Evolutionary conservation across 1,140 invertebrate genomes (phyloP), one percentile per base, ranked within the genome.

Genomic region (Pollicipes pollicipes): DNA sequence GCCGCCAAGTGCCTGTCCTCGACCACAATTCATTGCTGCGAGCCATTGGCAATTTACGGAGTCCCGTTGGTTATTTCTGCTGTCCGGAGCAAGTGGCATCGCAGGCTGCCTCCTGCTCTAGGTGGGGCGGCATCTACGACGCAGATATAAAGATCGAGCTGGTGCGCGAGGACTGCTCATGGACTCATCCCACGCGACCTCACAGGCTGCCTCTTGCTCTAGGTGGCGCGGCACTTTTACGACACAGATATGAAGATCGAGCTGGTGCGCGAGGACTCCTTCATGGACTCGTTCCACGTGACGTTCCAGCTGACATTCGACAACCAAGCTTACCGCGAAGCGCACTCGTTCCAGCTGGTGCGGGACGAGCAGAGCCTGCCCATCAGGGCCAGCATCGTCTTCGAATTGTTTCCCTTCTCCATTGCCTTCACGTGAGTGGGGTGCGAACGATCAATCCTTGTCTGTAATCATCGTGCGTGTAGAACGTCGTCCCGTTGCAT

Each of bases 371-470:
- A 90, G 78, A 89, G 91, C 78, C 78, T 95, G 74, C 88, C 92
- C 4, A 90, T 95, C 63, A 89, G 87, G 76, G 90, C 91, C 0
- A 88, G 88, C 0, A 88, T 95, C 8, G 83, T 98, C 17, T 97
- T 98, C 76, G 93, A 98, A 78, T 93, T 98, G 76, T 98, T 98
- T 81, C 95, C 96, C 8, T 98, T 98, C 82, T 95, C 93, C 80
- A 90, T 98, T 75, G 91, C 96, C 30, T 97, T 98, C 81, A 90
- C 91, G 88, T 91, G 81, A 82, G 83, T 71, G 24, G 26, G 32
- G 16, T 8, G 30, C 66, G 4, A 30, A 4, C 29, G 6, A 16
- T 6, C 35, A 35, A 17, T 17, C 35, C 6, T 17, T 35, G 69
- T 69, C 35, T 35, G 35, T 17, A 35, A 45, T 24, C 21, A 10